A percentile compares a stretch with the other conserved stretches of the same genome.
Evolutionary conservation across 2,797 vertebrate genomes (phyloP).

Genomic region (Pseudomugil gertrudae): DNA sequence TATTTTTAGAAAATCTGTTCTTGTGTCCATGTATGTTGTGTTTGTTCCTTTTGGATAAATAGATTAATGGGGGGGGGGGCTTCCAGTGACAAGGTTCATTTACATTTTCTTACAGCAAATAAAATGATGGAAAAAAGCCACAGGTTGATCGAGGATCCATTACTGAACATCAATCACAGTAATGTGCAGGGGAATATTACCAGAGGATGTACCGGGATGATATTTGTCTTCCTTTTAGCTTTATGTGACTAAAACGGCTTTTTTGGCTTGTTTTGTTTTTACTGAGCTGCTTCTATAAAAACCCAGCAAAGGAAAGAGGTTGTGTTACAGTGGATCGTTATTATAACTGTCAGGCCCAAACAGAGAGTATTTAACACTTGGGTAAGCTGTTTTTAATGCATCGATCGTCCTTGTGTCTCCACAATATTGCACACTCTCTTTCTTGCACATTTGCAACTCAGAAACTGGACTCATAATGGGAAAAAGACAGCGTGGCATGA

Average conservation of each 20-base stretch:
- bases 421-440: background rate
- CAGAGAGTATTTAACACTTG: conserved; percentile 15
- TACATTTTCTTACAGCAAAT: conserved; percentile 15
- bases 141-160: conserved; percentile 1
- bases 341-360: conserved; percentile 16
- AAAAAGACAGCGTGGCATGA: conserved; percentile 1
- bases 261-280: too few species aligned
- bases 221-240: conserved; percentile 5
- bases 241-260: conserved; percentile 18
- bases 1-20: background rate
- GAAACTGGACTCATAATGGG: conserved; percentile 7
- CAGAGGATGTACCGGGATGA: conserved; percentile 8
- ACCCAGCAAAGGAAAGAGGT: background rate
- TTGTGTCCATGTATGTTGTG: too few species aligned
- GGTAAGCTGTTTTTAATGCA: conserved; percentile 8
- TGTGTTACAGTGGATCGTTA: conserved; percentile 15
- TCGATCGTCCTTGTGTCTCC: background rate
- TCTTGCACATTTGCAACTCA: background rate
- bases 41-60: background rate
- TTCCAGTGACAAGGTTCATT: background rate
- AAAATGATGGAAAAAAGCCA: background rate
- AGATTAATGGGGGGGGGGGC: background rate
- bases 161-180: conserved; percentile 20
- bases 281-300: background rate
- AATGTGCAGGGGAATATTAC: conserved; percentile 18